Conservation (phyloP, 2,888 invertebrate species). For the Thalpophila matura region DNA sequence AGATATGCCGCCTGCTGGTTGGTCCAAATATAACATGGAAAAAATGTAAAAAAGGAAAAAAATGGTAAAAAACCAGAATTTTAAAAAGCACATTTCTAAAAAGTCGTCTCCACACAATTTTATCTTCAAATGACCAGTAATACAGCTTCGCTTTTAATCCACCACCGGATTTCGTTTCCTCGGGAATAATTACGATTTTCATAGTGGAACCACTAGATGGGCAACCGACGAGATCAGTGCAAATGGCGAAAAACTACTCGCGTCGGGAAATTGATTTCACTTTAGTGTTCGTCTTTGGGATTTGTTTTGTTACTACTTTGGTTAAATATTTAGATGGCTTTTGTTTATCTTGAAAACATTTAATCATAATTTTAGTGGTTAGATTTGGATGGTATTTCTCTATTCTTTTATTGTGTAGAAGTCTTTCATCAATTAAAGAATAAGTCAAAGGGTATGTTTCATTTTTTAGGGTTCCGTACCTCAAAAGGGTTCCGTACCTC, state of each 20-base stretch:
- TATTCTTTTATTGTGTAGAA: too few relatives aligned
- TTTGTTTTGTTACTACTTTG: conserved; percentile 27
- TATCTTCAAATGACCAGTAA: conserved; percentile 72
- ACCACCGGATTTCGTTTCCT: conserved; percentile 58
- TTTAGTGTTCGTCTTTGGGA: conserved; percentile 35
- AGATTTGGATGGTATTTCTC: too few relatives aligned
- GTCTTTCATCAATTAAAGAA: too few relatives aligned
- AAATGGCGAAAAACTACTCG: conserved; percentile 52
- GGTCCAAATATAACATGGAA: too few relatives aligned
- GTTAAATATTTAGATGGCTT: conserved; percentile 8
- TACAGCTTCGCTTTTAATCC: conserved; percentile 73
- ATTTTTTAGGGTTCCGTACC: too few relatives aligned
- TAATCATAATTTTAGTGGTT: too few relatives aligned
- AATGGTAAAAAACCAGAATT: too few relatives aligned
- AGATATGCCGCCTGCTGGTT: too few relatives aligned
- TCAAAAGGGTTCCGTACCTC: too few relatives aligned
- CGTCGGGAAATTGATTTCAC: conserved; percentile 53
- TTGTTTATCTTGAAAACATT: not conserved
- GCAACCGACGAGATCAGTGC: conserved; percentile 52
- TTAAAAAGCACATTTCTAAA: too few relatives aligned
- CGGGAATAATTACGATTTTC: conserved; percentile 66
- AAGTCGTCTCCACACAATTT: conserved; percentile 58
- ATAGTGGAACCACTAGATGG: conserved; percentile 55
- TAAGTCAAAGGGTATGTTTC: too few relatives aligned
- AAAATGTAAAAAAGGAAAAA: too few relatives aligned